These are phyloP conservation scores for Teleiodes luculella DNA, from an alignment of 2,888 invertebrate genomes.

Conservation along the genomic window DNA sequence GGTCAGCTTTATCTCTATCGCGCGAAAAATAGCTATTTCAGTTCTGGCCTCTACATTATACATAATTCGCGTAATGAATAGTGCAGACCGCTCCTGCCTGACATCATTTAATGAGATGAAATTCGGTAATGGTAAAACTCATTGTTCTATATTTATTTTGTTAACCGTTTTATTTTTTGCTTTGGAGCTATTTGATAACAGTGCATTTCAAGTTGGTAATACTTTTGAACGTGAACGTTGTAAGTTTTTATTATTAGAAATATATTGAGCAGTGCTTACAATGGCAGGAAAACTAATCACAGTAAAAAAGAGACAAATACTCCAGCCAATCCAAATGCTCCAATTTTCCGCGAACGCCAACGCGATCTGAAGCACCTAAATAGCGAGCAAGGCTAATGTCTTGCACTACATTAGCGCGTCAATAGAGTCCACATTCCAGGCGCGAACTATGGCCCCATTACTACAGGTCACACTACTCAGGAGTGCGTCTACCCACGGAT, in stretches of 20 bases:
- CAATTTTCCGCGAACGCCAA: neutral
- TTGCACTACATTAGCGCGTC: conserved; percentile 56
- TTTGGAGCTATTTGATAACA: too few species aligned
- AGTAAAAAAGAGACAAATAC: too few species aligned
- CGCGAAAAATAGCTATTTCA: conserved; percentile 14
- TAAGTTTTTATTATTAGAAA: neutral
- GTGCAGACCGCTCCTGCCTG: neutral
- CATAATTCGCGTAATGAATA: conserved; percentile 14
- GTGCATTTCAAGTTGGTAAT: too few species aligned
- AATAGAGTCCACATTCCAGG: conserved; percentile 62
- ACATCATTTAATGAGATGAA: conserved; percentile 4
- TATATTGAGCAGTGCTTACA: neutral
- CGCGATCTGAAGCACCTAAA: conserved; percentile 34
- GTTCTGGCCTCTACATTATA: conserved; percentile 18
- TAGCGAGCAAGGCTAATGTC: conserved; percentile 68
- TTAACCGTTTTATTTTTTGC: too few species aligned
- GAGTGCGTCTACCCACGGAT: neutral
- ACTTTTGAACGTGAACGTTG: neutral
- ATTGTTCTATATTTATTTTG: neutral
- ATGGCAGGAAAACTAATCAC: too few species aligned
- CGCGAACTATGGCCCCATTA: conserved; percentile 45
- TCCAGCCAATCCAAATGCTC: neutral
- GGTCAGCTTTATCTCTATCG: neutral
- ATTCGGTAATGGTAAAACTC: conserved; percentile 11
- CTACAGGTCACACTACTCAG: neutral